Conservation (phyloP, 2,113 vertebrate species). For the Anoplopoma fimbria region DNA sequence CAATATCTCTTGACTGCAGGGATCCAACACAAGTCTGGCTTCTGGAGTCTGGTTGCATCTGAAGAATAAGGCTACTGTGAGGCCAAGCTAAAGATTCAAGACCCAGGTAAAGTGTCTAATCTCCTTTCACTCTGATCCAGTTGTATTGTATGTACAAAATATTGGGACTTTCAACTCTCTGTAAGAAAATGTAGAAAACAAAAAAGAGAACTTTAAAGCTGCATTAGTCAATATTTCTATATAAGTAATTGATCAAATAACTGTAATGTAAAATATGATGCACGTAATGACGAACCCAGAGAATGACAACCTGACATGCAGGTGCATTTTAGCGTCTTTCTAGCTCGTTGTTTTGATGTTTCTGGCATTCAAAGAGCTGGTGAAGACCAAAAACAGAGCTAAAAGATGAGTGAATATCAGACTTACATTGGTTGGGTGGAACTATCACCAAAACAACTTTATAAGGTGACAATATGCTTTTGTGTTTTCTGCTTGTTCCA, state of each 20-base stretch:
- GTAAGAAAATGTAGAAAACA: not conserved
- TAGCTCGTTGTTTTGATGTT: not conserved
- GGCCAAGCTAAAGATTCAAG: slow-evolving; percentile 17
- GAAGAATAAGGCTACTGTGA: slow-evolving; percentile 19
- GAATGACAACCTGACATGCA: not conserved
- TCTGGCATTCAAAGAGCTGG: not conserved
- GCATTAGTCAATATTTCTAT: not conserved
- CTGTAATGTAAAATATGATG: not conserved
- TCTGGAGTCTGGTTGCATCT: slow-evolving; percentile 34
- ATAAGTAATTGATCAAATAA: not conserved
- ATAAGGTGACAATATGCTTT: not conserved
- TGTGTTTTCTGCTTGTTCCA: not conserved
- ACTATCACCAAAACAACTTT: not conserved
- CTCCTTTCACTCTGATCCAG: not conserved
- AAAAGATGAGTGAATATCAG: not conserved
- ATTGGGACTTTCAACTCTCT: not conserved
- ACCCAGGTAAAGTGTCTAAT: not conserved
- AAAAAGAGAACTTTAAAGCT: not conserved
- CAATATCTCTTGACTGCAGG: slow-evolving; percentile 35
- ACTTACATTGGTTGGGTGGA: not conserved
- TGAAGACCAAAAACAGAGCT: not conserved
- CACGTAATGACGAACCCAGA: no score
- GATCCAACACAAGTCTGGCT: slow-evolving; percentile 36
- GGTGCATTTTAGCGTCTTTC: not conserved
- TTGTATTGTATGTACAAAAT: not conserved